Base-by-base conservation (phyloP, 1,140 invertebrate species). In the Druon quercuslanigerum region DNA sequence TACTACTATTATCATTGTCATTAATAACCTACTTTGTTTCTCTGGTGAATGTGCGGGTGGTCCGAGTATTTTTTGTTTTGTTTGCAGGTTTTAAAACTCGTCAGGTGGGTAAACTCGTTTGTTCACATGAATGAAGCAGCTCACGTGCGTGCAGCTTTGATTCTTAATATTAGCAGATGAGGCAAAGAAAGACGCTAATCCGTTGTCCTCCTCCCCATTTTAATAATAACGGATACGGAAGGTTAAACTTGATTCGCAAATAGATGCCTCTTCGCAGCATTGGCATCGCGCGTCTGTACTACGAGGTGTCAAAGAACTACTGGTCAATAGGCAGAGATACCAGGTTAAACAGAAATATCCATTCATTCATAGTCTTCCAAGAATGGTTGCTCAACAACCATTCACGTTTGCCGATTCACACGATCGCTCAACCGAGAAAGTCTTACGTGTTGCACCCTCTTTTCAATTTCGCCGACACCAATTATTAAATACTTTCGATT, bases 171-270 rank as follows among this genome's bases (percentile, higher is more conserved):
- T 66, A 66, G 60, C 60, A 60, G 25, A 20, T 11, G 60, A 66
- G 82, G 83, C 84, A 83, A 85, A 83, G 80, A 84, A 80, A 80
- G 77, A 75, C 70, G 80, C 77, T 80, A 84, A 84, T 82, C 78
- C 82, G 80, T 82, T 73, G 82, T 74, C 25, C 76, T 73, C 76
- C 74, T 46, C 72, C 77, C 78, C 71, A 17, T n/a, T 56, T 17
- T 56, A 73, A 75, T 83, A 78, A 79, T 79, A 79, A 73, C 71
- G 77, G 72, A 82, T 84, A 73, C 70, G 76, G 80, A 84, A 84
- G 75, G 33, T 40, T 66, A 66, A 66, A 66, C 60, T 66, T 16
- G 33, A 66, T 16, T 66, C 60, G 16, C 16, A 40, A 66, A 66
- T 20, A 66, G 25, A 66, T 60, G 20, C 20, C 12, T 57, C 56